Base-by-base conservation (phyloP, 2,888 invertebrate genomes). In the Quadriops clusia region DNA sequence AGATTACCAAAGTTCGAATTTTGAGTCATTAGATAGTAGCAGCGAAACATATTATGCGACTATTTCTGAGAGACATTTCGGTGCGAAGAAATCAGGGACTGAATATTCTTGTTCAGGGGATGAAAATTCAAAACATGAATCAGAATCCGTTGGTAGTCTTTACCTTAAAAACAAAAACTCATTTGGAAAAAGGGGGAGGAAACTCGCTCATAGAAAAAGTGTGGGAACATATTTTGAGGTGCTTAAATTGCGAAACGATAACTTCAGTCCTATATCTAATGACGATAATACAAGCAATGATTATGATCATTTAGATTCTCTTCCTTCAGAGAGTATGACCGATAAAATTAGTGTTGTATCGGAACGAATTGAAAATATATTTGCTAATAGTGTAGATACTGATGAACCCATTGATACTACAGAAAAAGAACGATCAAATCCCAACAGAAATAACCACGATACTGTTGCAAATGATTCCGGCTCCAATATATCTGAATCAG, bases 321-420 rank as follows among this genome's bases (percentile, higher is more conserved):
- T 57, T 23, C 51, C 53, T 8, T 33, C 54, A n/a, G 70, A 65
- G 45, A 67, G 67, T 51, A 63, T 70, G 27, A 66, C 67, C 17
- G 67, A 68, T 43, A 68, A 71, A 42, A 70, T 71, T 36, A 63
- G 65, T 47, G 61, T 59, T 42, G 67, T 70, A 7, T 71, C 72
- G 3, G 51, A 67, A 33, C 67, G 68, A 53, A 72, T 72, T 40
- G 71, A 72, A 47, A 65, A 64, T 52, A 58, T 60, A 42, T 65
- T 65, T 30, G 37, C 33, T 12, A 37, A 40, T 23, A 29, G 35
- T 23, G 26, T 30, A 6, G 36, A 29, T 15, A n/a, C n/a, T n/a
- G n/a, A n/a, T n/a, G 21, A 30, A 10, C 4, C 5, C 20, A 13
- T 28, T 4, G 16, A 37, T 14, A 10, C 17, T n/a, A 8, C 5